Percentiles rank a stretch among this genome's conserved stretches.
Conservation (phyloP, 2,113 vertebrate species). For the Xiphorhynchus elegans region DNA sequence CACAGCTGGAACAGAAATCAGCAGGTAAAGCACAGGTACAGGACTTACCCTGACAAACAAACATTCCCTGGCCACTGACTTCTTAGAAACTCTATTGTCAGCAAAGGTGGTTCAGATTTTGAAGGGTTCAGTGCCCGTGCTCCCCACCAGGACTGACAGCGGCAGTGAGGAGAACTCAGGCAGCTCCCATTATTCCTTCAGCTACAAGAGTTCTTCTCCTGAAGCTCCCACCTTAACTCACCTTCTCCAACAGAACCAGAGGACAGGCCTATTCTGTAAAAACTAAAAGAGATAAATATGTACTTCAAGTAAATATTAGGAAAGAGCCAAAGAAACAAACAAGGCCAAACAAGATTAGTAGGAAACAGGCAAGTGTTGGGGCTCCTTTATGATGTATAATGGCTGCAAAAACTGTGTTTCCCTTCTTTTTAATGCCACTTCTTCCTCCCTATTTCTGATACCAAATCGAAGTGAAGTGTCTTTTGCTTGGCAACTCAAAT, state of each 20-base stretch:
- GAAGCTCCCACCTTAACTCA: background rate
- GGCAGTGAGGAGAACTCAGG: background rate
- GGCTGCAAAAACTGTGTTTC: background rate
- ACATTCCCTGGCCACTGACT: background rate
- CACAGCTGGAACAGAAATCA: background rate
- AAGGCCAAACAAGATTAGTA: background rate
- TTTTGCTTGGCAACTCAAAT: background rate
- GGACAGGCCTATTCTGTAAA: background rate
- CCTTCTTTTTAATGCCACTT: background rate
- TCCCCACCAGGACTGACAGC: background rate
- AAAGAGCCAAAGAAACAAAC: background rate
- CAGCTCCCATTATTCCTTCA: background rate
- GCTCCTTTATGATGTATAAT: background rate
- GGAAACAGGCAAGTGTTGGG: background rate
- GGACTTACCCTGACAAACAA: background rate
- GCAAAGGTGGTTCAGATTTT: background rate
- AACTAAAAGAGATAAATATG: background rate
- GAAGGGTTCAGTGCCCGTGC: background rate
- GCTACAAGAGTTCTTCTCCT: background rate
- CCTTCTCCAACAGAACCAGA: background rate
- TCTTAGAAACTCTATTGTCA: background rate
- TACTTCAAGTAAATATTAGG: background rate
- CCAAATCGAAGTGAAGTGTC: background rate
- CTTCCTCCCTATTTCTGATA: background rate
- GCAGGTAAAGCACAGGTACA: fast-evolving